These are phyloP conservation scores for Platynereis dumerilii DNA, from an alignment of 2,888 invertebrate species.

Conservation along the genomic window DNA sequence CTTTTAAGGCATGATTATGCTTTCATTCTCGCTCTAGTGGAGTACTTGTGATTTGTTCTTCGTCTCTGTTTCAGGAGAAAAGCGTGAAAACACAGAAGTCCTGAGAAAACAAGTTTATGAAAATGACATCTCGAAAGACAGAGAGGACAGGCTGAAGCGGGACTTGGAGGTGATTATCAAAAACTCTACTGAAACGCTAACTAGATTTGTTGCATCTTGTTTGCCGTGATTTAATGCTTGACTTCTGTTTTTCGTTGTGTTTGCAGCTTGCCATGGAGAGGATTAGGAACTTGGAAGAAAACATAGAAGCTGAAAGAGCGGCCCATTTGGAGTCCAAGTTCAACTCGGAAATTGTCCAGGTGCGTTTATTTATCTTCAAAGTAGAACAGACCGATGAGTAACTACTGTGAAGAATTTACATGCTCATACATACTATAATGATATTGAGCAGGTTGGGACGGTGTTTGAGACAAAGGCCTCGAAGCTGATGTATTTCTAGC, in stretches of 20 bases:
- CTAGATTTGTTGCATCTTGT: too few relatives aligned
- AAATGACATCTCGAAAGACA: slow-evolving; percentile 50
- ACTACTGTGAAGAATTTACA: too few relatives aligned
- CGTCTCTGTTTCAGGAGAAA: slow-evolving; percentile 41
- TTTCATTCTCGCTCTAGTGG: neutral
- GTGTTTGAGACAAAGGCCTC: too few relatives aligned
- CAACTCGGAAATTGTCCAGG: slow-evolving; percentile 61
- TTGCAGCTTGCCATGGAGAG: slow-evolving; percentile 31
- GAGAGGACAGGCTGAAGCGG: slow-evolving; percentile 49
- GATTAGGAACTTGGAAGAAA: slow-evolving; percentile 51
- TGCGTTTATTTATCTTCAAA: slow-evolving; percentile 32
- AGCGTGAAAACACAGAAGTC: slow-evolving; percentile 46
- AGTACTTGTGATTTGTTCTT: neutral
- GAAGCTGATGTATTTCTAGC: too few relatives aligned
- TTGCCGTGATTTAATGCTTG: too few relatives aligned
- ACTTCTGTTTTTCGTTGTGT: neutral
- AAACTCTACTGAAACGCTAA: too few relatives aligned
- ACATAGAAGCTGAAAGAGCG: slow-evolving; percentile 58
- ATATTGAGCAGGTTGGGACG: too few relatives aligned
- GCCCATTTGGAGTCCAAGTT: slow-evolving; percentile 61
- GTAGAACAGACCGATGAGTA: too few relatives aligned
- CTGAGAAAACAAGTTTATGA: slow-evolving; percentile 48
- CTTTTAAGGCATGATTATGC: neutral
- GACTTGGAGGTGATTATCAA: slow-evolving; percentile 47
- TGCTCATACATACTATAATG: too few relatives aligned